These are phyloP conservation scores for Eristalis tenax DNA, from an alignment of 2,888 invertebrate genomes.

Conservation along the genomic window DNA sequence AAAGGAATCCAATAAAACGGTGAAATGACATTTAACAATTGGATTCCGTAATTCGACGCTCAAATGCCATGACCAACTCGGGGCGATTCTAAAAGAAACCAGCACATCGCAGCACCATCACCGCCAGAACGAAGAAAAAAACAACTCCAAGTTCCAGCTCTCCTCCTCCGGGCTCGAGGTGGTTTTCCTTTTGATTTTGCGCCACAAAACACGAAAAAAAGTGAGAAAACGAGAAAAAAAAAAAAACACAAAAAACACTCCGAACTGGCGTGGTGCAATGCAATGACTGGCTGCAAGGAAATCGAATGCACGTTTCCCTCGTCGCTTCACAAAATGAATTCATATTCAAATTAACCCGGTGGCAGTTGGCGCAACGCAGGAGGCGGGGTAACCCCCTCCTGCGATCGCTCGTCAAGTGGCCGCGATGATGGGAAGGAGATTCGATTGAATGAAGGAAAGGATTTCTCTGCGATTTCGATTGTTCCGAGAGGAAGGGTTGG, in stretches of 20 bases:
- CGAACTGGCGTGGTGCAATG: background rate
- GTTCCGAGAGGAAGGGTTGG: conserved; percentile 3
- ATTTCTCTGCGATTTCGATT: conserved; percentile 28
- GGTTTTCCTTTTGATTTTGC: conserved; percentile 29
- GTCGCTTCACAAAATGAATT: conserved; percentile 50
- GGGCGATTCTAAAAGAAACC: conserved; percentile 32
- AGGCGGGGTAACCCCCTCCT: conserved; percentile 3
- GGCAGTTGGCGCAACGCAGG: background rate
- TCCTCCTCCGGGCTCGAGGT: background rate
- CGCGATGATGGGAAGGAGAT: background rate
- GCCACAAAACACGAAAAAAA: conserved; percentile 3
- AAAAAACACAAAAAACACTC: background rate
- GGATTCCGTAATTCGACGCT: conserved; percentile 51
- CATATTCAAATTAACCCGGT: conserved; percentile 54
- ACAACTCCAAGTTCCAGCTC: conserved; percentile 1
- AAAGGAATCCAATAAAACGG: conserved; percentile 37
- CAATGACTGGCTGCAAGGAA: conserved; percentile 23
- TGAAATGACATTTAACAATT: conserved; percentile 59
- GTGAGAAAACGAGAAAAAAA: no score
- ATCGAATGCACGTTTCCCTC: conserved; percentile 57
- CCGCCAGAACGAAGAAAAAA: background rate
- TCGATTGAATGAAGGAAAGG: conserved; percentile 37
- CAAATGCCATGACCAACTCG: conserved; percentile 58
- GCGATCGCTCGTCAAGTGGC: conserved; percentile 32
- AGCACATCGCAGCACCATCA: background rate